Evolutionary conservation across 1,140 invertebrate species (phyloP).

Genomic region (Lepidurus couesii): DNA sequence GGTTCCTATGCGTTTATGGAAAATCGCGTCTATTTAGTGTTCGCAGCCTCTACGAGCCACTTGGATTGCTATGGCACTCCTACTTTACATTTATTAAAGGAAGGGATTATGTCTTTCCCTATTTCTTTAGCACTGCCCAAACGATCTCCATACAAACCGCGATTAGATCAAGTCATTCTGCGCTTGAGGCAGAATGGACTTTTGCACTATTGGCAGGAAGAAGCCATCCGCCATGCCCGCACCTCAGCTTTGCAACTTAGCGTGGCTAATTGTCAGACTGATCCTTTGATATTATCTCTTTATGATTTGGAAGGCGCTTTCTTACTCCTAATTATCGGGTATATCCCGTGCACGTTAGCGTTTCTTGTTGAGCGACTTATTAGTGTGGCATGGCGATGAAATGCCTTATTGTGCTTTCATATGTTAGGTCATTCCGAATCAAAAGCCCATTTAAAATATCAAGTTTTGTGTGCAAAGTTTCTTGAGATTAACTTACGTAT

Average conservation of each 20-base stretch:
- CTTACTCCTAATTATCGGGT: neutral
- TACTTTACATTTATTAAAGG: neutral
- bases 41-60: neutral
- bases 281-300: neutral
- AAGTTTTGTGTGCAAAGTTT: too few relatives aligned
- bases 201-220: neutral
- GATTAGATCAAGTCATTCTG: neutral
- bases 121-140: neutral
- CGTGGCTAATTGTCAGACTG: neutral
- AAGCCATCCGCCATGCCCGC: neutral
- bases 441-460: too few relatives aligned
- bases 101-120: neutral
- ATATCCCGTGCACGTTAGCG: neutral
- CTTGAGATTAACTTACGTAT: too few relatives aligned
- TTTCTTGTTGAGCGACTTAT: neutral
- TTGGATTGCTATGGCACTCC: neutral
- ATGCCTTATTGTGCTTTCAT: too few relatives aligned
- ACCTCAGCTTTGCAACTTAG: neutral
- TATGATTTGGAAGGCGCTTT: neutral
- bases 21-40: neutral
- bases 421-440: too few relatives aligned
- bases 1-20: constrained; percentile 9
- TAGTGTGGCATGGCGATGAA: too few relatives aligned
- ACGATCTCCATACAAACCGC: neutral
- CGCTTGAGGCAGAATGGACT: neutral